These are phyloP conservation scores for Euura saliciscinereae DNA, from an alignment of 1,140 invertebrate genomes.

Conservation along the genomic window DNA sequence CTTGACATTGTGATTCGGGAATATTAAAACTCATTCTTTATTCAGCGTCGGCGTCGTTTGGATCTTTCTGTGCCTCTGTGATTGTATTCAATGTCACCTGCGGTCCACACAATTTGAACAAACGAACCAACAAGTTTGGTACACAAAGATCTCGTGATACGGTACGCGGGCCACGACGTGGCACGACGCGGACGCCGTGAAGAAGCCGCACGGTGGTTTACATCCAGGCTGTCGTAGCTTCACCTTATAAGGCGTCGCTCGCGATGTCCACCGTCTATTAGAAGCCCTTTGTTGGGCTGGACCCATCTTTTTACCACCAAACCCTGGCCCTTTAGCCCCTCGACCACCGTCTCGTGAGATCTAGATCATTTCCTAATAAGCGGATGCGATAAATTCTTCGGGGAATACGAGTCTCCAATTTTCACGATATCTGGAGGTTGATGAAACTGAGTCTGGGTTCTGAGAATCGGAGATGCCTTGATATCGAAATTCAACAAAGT, in stretches of 20 bases:
- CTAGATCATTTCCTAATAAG: background rate
- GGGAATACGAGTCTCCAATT: background rate
- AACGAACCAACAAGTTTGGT: too few relatives aligned
- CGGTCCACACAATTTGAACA: too few relatives aligned
- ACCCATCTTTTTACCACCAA: conserved; percentile 15
- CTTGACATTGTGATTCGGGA: too few relatives aligned
- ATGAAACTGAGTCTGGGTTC: background rate
- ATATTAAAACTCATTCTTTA: too few relatives aligned
- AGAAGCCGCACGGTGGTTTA: background rate
- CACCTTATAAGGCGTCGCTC: conserved; percentile 52
- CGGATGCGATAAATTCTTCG: background rate
- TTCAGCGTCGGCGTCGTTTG: too few relatives aligned
- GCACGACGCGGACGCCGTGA: background rate
- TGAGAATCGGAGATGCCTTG: too few relatives aligned
- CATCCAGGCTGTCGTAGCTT: conserved; percentile 27
- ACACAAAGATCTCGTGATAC: too few relatives aligned
- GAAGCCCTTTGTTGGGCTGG: conserved; percentile 52
- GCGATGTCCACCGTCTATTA: conserved; percentile 48
- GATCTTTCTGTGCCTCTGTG: too few relatives aligned
- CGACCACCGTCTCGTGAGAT: background rate
- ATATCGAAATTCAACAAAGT: too few relatives aligned
- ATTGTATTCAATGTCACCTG: too few relatives aligned
- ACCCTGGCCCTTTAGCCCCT: background rate
- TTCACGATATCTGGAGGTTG: background rate
- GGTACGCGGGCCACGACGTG: too few relatives aligned